These are phyloP conservation scores for Drosophila pseudotakahashii DNA, from an alignment of 2,888 invertebrate species.

Conservation along the genomic window DNA sequence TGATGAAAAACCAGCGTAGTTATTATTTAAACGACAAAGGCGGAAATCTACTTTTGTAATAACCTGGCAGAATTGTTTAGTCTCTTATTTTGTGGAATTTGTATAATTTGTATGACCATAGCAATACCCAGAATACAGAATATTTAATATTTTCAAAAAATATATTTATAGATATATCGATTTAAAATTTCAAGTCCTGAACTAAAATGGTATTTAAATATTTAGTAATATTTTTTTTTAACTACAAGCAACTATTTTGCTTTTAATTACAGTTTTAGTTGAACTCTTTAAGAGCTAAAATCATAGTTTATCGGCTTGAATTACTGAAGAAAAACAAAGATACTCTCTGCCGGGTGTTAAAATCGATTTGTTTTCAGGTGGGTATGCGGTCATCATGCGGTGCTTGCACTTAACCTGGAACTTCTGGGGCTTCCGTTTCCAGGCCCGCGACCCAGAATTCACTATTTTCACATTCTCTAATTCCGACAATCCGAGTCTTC, in stretches of 20 bases:
- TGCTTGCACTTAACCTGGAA: conserved; percentile 73
- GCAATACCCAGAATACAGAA: too few species aligned
- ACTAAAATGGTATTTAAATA: too few species aligned
- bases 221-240: too few species aligned
- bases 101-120: too few species aligned
- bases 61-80: not conserved
- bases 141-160: too few species aligned
- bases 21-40: not conserved
- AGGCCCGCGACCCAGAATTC: conserved; percentile 29
- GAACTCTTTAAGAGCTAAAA: not conserved
- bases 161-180: too few species aligned
- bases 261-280: not conserved
- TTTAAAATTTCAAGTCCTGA: too few species aligned
- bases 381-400: conserved; percentile 36
- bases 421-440: conserved; percentile 42
- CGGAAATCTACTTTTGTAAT: not conserved
- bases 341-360: not conserved
- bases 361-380: conserved; percentile 23
- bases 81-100: not conserved
- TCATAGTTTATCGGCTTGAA: not conserved
- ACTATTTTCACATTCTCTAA: conserved; percentile 19
- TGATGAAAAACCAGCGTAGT: conserved; percentile 21
- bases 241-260: too few species aligned
- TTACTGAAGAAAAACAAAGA: not conserved
- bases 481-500: conserved; percentile 24